Evolutionary conservation across 2,888 invertebrate species (phyloP), one percentile per base, ranked within the genome.

Genomic region (Molorchus minor): DNA sequence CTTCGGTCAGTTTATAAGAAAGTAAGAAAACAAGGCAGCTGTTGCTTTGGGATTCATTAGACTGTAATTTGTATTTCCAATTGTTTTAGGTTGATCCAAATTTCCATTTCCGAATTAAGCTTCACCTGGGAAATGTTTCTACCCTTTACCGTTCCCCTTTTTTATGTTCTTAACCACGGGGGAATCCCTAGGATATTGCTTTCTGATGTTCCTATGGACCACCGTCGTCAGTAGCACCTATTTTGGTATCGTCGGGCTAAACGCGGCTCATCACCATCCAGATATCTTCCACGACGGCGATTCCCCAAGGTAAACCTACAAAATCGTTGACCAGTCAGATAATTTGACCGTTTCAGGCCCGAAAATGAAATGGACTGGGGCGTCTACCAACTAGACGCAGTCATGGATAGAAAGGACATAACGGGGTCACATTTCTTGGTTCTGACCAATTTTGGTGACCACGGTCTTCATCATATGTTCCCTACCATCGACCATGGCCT

Each of bases 251-350:
- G 86, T 91, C 56, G 91, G 88, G 1, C 72, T 90, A 0, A 91
- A 87, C 74, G 91, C 91, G 0, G 91, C 88, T 1, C 93, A 93
- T 80, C 92, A 92, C 73, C 91, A 92, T 75, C 91, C 92, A 0
- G 86, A 86, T 25, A 88, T 92, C 57, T 89, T 89, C 71, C 92
- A 92, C 74, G 92, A 92, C 71, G 92, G 92, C 1, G 93, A 93
- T 77, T 79, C 85, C 47, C 82, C 85, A 33, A 84, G 85, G 88
- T 88, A 80, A 62, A n/a, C n/a, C n/a, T n/a, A 62, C 64, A 21
- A 45, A 16, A 41, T 2, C 21, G 12, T 3, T n/a, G 20, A 17
- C 19, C 2, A 16, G 12, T 52, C 20, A 17, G 1, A 29, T 44
- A 20, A n/a, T 17, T 29, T 20, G n/a, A 8, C 20, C 38, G 0